These are phyloP conservation scores for Dermatophagoides farinae DNA, from an alignment of 1,140 invertebrate species.

Conservation along the genomic window DNA sequence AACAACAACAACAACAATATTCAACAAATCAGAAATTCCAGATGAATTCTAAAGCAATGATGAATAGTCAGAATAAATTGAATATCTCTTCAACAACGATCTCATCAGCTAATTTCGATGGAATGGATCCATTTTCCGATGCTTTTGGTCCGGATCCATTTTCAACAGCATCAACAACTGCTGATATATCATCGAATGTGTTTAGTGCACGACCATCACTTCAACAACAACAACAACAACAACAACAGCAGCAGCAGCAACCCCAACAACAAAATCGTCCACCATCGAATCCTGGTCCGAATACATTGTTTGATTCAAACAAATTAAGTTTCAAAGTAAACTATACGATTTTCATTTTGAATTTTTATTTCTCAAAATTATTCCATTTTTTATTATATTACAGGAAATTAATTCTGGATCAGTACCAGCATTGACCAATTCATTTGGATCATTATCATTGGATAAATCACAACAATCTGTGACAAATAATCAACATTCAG, in stretches of 20 bases:
- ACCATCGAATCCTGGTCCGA: too few species aligned
- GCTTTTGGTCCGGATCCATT: conserved; percentile 6
- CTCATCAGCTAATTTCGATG: neutral
- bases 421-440: neutral
- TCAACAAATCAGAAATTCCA: neutral
- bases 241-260: too few species aligned
- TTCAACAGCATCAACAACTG: neutral
- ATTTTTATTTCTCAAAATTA: too few species aligned
- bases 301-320: too few species aligned
- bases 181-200: neutral
- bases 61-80: neutral
- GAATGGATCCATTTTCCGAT: conserved; percentile 1
- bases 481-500: too few species aligned
- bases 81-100: neutral
- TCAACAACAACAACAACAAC: too few species aligned
- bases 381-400: neutral
- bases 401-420: neutral
- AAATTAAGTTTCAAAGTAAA: too few species aligned
- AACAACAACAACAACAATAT: neutral
- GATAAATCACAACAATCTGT: neutral
- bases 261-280: too few species aligned
- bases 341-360: too few species aligned
- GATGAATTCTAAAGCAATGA: neutral
- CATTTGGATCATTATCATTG: neutral
- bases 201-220: neutral